Percentiles rank a stretch among this genome's conserved stretches.
These are phyloP conservation scores for Callocephalon fimbriatum DNA, from an alignment of 2,113 vertebrate genomes.

Conservation along the genomic window DNA sequence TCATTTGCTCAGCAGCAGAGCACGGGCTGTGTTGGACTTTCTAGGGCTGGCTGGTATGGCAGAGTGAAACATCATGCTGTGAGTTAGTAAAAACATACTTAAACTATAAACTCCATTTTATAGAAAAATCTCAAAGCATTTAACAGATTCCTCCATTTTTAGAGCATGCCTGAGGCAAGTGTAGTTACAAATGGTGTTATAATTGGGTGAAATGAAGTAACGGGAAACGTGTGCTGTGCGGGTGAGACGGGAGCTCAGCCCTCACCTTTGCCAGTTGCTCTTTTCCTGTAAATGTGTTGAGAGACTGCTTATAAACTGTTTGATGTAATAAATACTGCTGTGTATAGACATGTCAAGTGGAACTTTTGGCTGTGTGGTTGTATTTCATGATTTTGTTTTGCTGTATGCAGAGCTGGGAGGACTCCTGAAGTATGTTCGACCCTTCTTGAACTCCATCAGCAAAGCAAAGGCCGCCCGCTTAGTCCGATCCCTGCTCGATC, in stretches of 20 bases:
- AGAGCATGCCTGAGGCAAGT: neutral
- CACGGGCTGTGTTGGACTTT: neutral
- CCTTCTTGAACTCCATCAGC: slow-evolving; percentile 97
- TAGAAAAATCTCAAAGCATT: neutral
- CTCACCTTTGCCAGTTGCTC: neutral
- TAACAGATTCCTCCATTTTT: neutral
- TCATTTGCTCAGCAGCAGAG: neutral
- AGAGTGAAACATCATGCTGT: neutral
- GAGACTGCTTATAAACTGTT: neutral
- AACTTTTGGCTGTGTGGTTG: neutral
- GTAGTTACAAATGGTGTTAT: neutral
- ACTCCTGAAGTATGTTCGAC: slow-evolving; percentile 95
- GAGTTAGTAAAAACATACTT: neutral
- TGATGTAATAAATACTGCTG: neutral
- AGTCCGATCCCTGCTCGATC: slow-evolving; percentile 93
- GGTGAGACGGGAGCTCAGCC: neutral
- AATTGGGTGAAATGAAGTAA: neutral
- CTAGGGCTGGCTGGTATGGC: neutral
- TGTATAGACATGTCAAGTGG: fast-evolving
- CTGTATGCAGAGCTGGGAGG: slow-evolving; percentile 89
- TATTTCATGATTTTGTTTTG: neutral
- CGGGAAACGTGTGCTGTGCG: fast-evolving
- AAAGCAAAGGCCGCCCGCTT: slow-evolving; percentile 93
- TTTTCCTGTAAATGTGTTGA: neutral
- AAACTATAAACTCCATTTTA: neutral